phyloP scores from a whole-genome alignment of 2,888 invertebrate species.

The Melinaea menophilus region DNA sequence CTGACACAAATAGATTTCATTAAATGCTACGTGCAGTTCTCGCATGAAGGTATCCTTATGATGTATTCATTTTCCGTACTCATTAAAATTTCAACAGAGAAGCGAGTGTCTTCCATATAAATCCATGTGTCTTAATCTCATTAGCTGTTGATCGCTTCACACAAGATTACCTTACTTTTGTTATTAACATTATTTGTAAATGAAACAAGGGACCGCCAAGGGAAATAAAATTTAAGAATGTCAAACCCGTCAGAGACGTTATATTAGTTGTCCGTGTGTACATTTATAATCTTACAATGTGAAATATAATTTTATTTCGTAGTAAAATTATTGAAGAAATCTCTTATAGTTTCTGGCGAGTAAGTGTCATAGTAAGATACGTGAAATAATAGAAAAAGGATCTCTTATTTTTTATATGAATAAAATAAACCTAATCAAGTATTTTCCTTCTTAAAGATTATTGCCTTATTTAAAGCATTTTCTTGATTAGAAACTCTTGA shows the following conservation, averaged over 20 bases:
- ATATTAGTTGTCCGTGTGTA: no score
- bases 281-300: no score
- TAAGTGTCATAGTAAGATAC: no score
- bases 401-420: no score
- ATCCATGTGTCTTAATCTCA: conserved; percentile 44
- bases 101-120: conserved; percentile 38
- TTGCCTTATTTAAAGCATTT: neutral
- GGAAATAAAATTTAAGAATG: no score
- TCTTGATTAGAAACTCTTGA: neutral
- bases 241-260: no score
- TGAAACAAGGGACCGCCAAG: neutral
- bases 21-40: conserved; percentile 11
- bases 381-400: no score
- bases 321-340: neutral
- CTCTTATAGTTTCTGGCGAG: no score
- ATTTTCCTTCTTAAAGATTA: no score
- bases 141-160: conserved; percentile 49
- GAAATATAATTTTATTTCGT: no score
- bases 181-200: conserved; percentile 3
- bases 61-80: conserved; percentile 36
- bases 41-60: conserved; percentile 17
- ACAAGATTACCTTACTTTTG: conserved; percentile 7
- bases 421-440: no score
- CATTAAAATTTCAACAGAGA: conserved; percentile 51
- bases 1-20: conserved; percentile 8